Percentiles rank a stretch among this genome's conserved stretches.
phyloP scores from a whole-genome alignment of 1,140 invertebrate species.

The Eulimnadia texana region DNA sequence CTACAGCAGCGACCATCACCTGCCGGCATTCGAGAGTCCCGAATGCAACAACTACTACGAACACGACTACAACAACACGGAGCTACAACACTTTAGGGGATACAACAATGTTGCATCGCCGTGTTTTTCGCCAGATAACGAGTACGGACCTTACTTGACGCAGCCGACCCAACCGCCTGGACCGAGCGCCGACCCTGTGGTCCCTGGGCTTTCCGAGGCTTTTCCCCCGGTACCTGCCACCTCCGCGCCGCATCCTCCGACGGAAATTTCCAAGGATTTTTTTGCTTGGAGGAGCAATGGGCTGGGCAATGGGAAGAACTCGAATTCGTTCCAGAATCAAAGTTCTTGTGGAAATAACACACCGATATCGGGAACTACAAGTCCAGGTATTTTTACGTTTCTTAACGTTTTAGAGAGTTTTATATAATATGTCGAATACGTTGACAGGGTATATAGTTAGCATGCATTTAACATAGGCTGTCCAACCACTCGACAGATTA shows the following conservation, averaged over 20 bases:
- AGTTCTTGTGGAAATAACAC: not conserved
- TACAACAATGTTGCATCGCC: not conserved
- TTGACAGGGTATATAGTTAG: no score
- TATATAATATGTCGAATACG: no score
- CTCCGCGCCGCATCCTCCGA: not conserved
- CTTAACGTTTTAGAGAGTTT: no score
- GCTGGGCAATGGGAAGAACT: not conserved
- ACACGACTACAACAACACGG: not conserved
- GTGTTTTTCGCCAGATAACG: not conserved
- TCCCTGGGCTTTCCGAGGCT: no score
- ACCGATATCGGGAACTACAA: not conserved
- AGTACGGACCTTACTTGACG: not conserved
- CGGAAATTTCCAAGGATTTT: not conserved
- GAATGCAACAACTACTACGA: not conserved
- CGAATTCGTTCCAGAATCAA: not conserved
- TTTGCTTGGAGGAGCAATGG: not conserved
- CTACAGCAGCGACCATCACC: not conserved
- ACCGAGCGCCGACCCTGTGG: no score
- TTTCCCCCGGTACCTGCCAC: no score
- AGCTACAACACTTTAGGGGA: no score
- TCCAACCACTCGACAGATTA: no score
- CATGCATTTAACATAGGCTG: no score
- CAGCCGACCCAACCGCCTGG: no score
- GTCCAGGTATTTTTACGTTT: not conserved
- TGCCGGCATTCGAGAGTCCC: not conserved